phyloP scores from a whole-genome alignment of 2,113 vertebrate genomes.

The Phrynocephalus versicolor region DNA sequence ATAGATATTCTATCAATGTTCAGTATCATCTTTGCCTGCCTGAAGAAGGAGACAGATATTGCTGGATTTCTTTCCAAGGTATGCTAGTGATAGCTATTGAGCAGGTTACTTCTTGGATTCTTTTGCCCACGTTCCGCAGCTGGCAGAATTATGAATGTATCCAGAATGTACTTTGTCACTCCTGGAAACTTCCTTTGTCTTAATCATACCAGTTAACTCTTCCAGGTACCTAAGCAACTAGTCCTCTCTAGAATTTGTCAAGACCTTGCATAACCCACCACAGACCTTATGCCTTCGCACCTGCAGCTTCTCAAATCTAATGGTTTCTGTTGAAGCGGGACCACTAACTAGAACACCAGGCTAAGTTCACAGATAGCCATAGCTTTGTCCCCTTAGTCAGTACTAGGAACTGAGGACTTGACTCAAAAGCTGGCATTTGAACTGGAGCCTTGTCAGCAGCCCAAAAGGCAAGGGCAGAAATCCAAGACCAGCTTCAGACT shows the following conservation, averaged over 20 bases:
- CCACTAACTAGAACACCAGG: neutral
- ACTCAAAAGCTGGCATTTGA: neutral
- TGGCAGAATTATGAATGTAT: neutral
- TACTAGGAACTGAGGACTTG: neutral
- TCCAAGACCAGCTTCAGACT: neutral
- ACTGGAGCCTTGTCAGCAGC: neutral
- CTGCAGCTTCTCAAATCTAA: neutral
- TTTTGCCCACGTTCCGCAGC: neutral
- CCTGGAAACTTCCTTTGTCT: neutral
- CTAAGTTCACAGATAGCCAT: neutral
- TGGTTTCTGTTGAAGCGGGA: neutral
- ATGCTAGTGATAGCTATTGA: neutral
- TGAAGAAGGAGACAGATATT: neutral
- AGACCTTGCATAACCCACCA: neutral
- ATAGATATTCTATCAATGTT: slow-evolving; percentile 20
- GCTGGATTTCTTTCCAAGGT: slow-evolving; percentile 1
- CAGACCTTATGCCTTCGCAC: neutral
- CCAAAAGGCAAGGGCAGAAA: neutral
- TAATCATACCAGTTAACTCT: neutral
- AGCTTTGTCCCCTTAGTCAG: neutral
- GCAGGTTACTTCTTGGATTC: neutral
- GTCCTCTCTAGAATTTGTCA: neutral
- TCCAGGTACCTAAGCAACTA: neutral
- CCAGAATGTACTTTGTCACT: neutral
- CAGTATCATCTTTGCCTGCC: neutral